Percentiles rank a stretch among this genome's conserved stretches.
These are phyloP conservation scores for Pocillopora grandis DNA, from an alignment of 92 coral and sea anemone genomes.

Conservation along the genomic window DNA sequence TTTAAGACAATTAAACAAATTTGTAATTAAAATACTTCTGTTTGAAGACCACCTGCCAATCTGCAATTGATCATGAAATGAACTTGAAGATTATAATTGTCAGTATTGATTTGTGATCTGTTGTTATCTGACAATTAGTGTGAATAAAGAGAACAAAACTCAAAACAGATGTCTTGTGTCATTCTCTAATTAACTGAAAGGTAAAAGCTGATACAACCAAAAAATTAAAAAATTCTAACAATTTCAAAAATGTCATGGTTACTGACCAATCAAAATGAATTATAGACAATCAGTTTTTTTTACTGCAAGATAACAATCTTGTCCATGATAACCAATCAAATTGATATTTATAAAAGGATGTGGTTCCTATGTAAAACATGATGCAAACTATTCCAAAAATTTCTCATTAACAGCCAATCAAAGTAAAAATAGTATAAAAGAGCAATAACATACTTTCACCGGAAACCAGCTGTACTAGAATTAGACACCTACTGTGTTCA, in stretches of 20 bases:
- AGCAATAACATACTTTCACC: neutral
- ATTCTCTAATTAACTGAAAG: neutral
- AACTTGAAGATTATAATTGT: neutral
- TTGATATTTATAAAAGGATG: neutral
- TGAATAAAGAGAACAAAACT: slow-evolving; percentile 28
- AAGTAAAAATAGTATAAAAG: neutral
- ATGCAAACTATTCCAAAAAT: slow-evolving; percentile 29
- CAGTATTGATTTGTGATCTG: neutral
- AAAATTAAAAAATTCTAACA: neutral
- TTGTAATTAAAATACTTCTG: neutral
- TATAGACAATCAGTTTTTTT: too few species aligned
- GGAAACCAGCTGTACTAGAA: neutral
- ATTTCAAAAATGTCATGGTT: slow-evolving; percentile 13
- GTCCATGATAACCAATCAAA: too few species aligned
- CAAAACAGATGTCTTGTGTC: slow-evolving; percentile 29
- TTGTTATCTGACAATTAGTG: slow-evolving; percentile 5
- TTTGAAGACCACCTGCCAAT: neutral
- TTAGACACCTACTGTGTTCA: neutral
- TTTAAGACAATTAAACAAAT: neutral
- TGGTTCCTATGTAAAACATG: neutral
- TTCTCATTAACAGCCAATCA: slow-evolving; percentile 16
- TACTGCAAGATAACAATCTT: too few species aligned
- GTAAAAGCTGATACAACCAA: neutral
- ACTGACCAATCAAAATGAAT: neutral
- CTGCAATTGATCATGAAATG: neutral